Evolutionary conservation across 2,888 invertebrate genomes (phyloP), one percentile per base, ranked within the genome.

Genomic region (Oscheius sp.): DNA sequence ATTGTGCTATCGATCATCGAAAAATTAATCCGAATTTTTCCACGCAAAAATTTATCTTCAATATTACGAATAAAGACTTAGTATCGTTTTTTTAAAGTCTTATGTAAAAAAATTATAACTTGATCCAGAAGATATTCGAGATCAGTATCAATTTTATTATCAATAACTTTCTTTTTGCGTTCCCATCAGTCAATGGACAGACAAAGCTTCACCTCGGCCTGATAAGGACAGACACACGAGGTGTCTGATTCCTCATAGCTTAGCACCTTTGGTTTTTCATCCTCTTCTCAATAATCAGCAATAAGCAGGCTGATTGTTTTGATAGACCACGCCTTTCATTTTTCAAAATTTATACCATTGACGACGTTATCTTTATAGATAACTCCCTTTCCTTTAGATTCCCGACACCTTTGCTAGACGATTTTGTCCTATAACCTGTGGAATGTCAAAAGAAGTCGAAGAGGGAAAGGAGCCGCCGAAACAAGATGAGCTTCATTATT

Each of bases 401-500:
- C 20, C 24, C 41, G 44, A 41, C 59, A 59, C 26, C 28, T 41
- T 59, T 26, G 20, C 8, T 28, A 41, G 20, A 2, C 30, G 41
- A 17, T 26, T 54, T 54, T 24, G 17, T 14, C 32, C 33, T 54
- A 9, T 17, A 4, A 49, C 20, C 20, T 4, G 17, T 49, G 3
- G 2, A 28, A 54, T 54, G 54, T 32, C 59, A 2, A 59, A 59
- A 44, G 17, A 26, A 26, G 59, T 8, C 5, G 59, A 59, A 26
- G 59, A 59, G 14, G 59, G 41, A 9, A 47, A 49, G 20, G 49
- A 62, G 17, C 36, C 41, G 14, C 24, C 22, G 4, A 47, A 36
- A 20, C n/a, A 24, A 32, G 45, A n/a, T 14, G 76, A 74, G 51
- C 49, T 56, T 62, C 51, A 68, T 17, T 65, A 67, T 32, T 54